Conservation (phyloP, 1,140 invertebrate genomes). For the Matsumurasca onukii region DNA sequence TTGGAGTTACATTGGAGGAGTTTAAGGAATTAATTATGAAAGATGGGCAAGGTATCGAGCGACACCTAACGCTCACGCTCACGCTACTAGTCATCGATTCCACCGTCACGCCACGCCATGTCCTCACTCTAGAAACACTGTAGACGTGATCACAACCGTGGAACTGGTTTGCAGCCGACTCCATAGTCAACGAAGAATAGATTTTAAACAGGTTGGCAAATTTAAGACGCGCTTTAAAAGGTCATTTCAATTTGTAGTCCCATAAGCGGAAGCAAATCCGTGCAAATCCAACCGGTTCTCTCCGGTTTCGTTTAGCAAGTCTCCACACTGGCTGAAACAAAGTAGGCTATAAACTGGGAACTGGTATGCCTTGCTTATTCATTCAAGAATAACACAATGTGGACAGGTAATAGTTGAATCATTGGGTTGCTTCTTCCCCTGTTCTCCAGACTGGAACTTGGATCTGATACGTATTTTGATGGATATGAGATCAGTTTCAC, state of each 20-base stretch:
- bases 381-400: no score
- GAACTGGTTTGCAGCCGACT: background rate
- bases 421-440: no score
- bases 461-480: no score
- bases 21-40: background rate
- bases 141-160: background rate
- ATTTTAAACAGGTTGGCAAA: background rate
- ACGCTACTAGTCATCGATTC: no score
- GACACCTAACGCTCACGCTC: background rate
- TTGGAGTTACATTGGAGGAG: no score
- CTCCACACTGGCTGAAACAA: no score
- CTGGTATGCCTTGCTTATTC: no score
- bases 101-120: background rate
- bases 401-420: no score
- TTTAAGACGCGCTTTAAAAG: background rate
- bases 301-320: background rate
- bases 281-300: background rate
- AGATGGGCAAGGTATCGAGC: background rate
- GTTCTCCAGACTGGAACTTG: no score
- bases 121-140: background rate
- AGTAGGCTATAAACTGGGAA: no score
- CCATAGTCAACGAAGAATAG: background rate
- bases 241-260: background rate
- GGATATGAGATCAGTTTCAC: no score
- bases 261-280: background rate